Evolutionary conservation across 64 coral and sea anemone species (phyloP), one percentile per base, ranked within the genome.

Genomic region (Stylophora pistillata): DNA sequence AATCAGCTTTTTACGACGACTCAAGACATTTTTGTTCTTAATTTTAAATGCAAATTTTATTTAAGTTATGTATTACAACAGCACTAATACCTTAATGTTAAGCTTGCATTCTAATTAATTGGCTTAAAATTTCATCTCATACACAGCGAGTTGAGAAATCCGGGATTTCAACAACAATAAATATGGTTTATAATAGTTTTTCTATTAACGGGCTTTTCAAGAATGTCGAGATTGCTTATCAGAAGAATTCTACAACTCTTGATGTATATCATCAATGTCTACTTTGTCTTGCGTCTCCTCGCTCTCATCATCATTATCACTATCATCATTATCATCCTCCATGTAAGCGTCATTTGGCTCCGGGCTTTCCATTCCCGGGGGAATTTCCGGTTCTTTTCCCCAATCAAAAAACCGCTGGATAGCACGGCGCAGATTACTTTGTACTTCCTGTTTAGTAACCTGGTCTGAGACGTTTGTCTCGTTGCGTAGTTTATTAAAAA

Each of bases 401-500:
- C 80, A 82, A 23, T 90, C 78, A 34, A 41, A 2, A 72, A 61
- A 90, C 14, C 78, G 63, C 57, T 71, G 72, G 23, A 90, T 37
- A 4, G 89, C 89, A 29, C 20, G 70, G 37, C 9, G 53, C 27
- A 90, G 56, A 23, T 83, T 90, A 30, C 54, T 41, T 26, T 54
- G 34, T 4, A 90, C 71, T 33, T 90, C 89, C 27, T 90, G 69
- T n/a, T 63, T 62, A 6, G 58, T 74, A 55, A 90, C 56, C 66
- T 26, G 73, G 58, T 83, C 56, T 31, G 61, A 69, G 5, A 9
- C 74, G 17, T 58, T 59, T 18, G 28, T 28, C 47, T 90, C 71
- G n/a, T 90, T 73, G 54, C 78, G 78, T 63, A 90, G 56, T 84
- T 90, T 90, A 82, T 72, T 58, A 15, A 90, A 73, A 58, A 90